These are phyloP conservation scores for Dicyrtomina minuta DNA, from an alignment of 2,888 invertebrate species.

Conservation along the genomic window DNA sequence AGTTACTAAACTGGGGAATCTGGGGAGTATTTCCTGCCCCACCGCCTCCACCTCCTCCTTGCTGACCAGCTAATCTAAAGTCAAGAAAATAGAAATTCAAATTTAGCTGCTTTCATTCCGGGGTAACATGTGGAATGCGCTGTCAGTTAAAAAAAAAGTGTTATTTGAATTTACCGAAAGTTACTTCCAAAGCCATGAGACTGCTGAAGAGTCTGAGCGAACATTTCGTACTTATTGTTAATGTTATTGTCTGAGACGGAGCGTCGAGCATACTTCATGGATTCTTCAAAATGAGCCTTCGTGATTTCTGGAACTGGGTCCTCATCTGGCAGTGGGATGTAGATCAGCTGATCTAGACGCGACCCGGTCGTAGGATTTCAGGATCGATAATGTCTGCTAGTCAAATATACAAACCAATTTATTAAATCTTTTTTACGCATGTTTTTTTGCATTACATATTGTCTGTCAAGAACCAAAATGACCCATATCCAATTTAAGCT, in stretches of 20 bases:
- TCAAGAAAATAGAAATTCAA: background rate
- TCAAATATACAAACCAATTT: background rate
- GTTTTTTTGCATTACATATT: too few relatives aligned
- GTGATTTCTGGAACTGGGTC: constrained; percentile 99
- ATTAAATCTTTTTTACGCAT: too few relatives aligned
- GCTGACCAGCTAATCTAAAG: constrained; percentile 36
- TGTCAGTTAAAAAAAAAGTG: background rate
- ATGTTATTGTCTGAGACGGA: too few relatives aligned
- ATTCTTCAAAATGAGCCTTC: too few relatives aligned
- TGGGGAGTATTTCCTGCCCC: constrained; percentile 49
- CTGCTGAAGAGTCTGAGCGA: too few relatives aligned
- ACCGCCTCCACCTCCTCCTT: too few relatives aligned
- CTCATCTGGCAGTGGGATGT: constrained; percentile 95
- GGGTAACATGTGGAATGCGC: background rate
- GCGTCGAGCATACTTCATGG: too few relatives aligned
- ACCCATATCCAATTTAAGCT: too few relatives aligned
- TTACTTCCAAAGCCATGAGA: too few relatives aligned
- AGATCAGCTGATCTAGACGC: constrained; percentile 98
- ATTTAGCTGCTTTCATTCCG: background rate
- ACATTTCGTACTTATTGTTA: too few relatives aligned
- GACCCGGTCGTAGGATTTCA: constrained; percentile 96
- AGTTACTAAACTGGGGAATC: too few relatives aligned
- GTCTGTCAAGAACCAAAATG: too few relatives aligned
- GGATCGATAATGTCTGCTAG: constrained; percentile 82
- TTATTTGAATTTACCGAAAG: constrained; percentile 70